Evolutionary conservation across 2,888 invertebrate species (phyloP), one percentile per base, ranked within the genome.

Genomic region (Zaprionus bogoriensis): DNA sequence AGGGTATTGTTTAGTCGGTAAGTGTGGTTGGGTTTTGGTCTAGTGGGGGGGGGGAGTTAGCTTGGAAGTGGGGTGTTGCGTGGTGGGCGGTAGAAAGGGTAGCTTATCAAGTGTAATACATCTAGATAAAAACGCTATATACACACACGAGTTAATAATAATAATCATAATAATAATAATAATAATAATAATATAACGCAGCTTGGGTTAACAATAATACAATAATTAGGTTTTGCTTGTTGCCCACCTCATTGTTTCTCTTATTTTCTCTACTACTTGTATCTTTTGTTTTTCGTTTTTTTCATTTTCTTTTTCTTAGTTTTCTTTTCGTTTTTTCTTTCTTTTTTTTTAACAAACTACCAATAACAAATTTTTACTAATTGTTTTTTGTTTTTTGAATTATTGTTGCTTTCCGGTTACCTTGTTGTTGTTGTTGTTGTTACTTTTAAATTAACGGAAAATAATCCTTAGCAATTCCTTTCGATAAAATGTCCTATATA

Each of bases 151-250:
- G 80, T 83, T 84, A 67, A 77, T 76, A 61, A 74, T 74, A 69
- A 80, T 75, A 71, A 75, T 69, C 67, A 74, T 74, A 42, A 67
- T 64, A 36, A 67, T 67, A 47, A 69, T 72, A 55, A 74, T 74
- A 54, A 81, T 81, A 78, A 81, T 78, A 80, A 80, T 80, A 80
- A 80, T 80, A 80, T 83, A 83, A 83, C 83, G 83, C 83, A 83
- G 83, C 83, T 77, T 84, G 81, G 88, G 80, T 87, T 88, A 88
- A 88, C 88, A 88, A 88, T 88, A 88, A 83, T 88, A 87, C 87
- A 87, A 85, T 85, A 82, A 82, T 83, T 86, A 76, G 81, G 69
- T 77, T 69, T 65, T 55, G 48, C 19, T 52, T 61, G 53, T 32
- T 45, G 36, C 42, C 45, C 53, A 58, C 44, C 65, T 46, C 55